Evolutionary conservation across 2,888 invertebrate genomes (phyloP), one percentile per base, ranked within the genome.

Genomic region (Pristionchus fissidentatus): DNA sequence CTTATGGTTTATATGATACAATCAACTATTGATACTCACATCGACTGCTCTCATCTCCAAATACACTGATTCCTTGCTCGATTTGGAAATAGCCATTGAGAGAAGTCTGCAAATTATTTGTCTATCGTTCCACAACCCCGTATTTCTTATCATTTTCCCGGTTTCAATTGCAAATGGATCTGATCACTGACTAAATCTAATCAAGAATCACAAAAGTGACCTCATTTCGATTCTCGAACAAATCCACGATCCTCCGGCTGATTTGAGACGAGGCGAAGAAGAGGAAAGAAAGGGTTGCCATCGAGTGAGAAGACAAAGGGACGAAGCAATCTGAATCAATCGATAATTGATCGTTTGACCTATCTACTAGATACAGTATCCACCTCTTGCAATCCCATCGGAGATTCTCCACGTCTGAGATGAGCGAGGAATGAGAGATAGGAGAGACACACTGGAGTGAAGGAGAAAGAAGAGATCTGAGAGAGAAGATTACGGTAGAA

Each of bases 351-450:
- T 3, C 29, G 13, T 1, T 32, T 8, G 8, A n/a, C n/a, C n/a
- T n/a, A n/a, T n/a, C n/a, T n/a, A n/a, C n/a, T n/a, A 52, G 81
- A 85, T 62, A 7, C 41, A 57, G 66, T 26, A 35, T 49, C 70
- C 35, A 85, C 66, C 41, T 85, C 78, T 32, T 22, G 26, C 13
- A 85, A 8, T 13, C 60, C 26, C n/a, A 83, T 52, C 8, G 84
- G 83, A 52, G 55, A 19, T 13, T 85, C 85, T 43, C 85, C 84
- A 22, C 29, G 49, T 19, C 84, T 77, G n/a, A 83, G 46, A 57
- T 79, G 83, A n/a, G 84, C 82, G 22, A 85, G 83, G 66, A 85
- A 85, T 10, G 84, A 78, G 26, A 85, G 77, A 70, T 83, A 84
- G 26, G 83, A 57, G 3, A 85, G 43, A 75, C 85, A 85, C 19